Percentiles rank a stretch among this genome's conserved stretches.
phyloP scores from a whole-genome alignment of 2,797 vertebrate genomes.

The Smutsia temminckii region DNA sequence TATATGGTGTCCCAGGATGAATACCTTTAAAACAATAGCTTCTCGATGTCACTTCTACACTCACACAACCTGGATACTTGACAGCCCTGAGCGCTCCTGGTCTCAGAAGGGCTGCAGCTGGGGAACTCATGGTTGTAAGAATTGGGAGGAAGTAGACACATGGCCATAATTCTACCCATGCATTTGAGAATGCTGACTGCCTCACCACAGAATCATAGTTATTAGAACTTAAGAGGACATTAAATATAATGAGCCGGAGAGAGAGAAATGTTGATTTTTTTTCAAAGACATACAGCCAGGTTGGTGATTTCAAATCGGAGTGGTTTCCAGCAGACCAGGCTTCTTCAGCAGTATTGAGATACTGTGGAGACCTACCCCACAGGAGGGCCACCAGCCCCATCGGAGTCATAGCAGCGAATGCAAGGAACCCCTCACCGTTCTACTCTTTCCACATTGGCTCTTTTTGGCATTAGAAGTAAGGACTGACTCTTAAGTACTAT shows the following conservation, averaged over 20 bases:
- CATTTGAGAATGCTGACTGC: not conserved
- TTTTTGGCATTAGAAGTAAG: not conserved
- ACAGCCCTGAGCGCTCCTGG: not conserved
- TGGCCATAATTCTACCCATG: not conserved
- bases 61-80: not conserved
- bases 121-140: not conserved
- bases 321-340: not conserved
- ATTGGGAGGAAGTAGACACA: not conserved
- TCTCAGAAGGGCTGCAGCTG: not conserved
- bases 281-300: not conserved
- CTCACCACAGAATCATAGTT: not conserved
- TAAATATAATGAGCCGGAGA: not conserved
- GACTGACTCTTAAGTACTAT: not conserved
- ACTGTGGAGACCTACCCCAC: not conserved
- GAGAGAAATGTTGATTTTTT: not conserved
- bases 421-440: not conserved
- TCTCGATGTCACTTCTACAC: not conserved
- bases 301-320: not conserved
- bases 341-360: not conserved
- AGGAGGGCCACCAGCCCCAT: accelerated
- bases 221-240: not conserved
- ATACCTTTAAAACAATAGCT: not conserved
- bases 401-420: not conserved
- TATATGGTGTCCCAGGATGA: not conserved
- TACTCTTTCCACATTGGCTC: not conserved